A percentile compares a stretch with the other conserved stretches of the same genome.
Evolutionary conservation across 2,888 invertebrate species (phyloP).

Genomic region (Apodemia mormo): DNA sequence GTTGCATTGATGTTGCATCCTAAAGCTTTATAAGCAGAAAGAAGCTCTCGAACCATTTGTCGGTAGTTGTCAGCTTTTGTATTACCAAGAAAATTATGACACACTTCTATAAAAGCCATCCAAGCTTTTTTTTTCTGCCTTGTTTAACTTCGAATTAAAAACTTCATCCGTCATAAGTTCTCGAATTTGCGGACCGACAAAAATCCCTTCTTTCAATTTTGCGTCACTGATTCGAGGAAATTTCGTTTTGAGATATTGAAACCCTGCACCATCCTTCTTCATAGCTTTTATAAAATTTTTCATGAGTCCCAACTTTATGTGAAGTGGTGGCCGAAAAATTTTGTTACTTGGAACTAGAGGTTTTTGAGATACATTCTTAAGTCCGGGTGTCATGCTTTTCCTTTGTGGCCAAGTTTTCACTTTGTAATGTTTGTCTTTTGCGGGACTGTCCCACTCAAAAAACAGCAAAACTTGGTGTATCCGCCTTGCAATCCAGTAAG

Average conservation of each 20-base stretch:
- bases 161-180: slow-evolving; percentile 14
- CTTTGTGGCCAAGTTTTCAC: slow-evolving; percentile 15
- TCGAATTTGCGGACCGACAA: slow-evolving; percentile 8
- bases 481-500: neutral
- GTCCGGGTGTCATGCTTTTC: slow-evolving; percentile 15
- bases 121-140: slow-evolving; percentile 16
- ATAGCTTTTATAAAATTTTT: slow-evolving; percentile 24
- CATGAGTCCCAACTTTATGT: slow-evolving; percentile 14
- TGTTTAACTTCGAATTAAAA: slow-evolving; percentile 21
- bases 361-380: slow-evolving; percentile 12
- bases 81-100: neutral
- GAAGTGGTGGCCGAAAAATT: slow-evolving; percentile 23
- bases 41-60: slow-evolving; percentile 24
- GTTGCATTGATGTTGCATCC: neutral
- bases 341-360: slow-evolving; percentile 21
- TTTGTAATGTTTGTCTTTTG: slow-evolving; percentile 19
- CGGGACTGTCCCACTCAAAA: slow-evolving; percentile 20
- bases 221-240: neutral
- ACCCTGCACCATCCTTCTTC: neutral
- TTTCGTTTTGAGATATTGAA: neutral
- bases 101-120: neutral
- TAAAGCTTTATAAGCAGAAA: slow-evolving; percentile 24
- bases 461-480: slow-evolving; percentile 19
- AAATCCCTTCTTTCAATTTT: neutral
- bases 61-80: slow-evolving; percentile 25